Conservation (phyloP, 2,797 vertebrate genomes). For the Pipistrellus kuhlii region DNA sequence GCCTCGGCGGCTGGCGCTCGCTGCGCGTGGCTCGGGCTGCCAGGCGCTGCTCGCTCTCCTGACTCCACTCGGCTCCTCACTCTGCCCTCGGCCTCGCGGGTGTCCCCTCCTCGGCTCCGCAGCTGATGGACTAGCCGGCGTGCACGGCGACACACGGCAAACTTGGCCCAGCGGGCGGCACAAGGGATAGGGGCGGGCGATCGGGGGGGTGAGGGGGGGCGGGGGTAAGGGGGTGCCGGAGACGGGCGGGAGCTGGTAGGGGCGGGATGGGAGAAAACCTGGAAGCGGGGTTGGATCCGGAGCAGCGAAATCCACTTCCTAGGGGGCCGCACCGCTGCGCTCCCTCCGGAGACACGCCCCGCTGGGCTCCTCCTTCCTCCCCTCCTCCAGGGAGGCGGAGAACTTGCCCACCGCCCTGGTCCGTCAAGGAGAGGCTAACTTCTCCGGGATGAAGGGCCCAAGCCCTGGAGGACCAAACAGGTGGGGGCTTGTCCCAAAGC, state of each 20-base stretch:
- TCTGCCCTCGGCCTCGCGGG: slow-evolving; percentile 44
- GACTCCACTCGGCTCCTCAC: slow-evolving; percentile 57
- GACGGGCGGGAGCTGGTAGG: slow-evolving; percentile 82
- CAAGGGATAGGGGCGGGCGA: slow-evolving; percentile 78
- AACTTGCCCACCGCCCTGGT: background rate
- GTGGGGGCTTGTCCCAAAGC: slow-evolving; percentile 23
- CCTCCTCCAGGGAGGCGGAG: slow-evolving; percentile 54
- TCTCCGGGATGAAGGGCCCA: background rate
- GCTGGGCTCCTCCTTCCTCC: slow-evolving; percentile 71
- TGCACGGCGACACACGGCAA: slow-evolving; percentile 78
- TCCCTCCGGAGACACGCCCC: slow-evolving; percentile 68
- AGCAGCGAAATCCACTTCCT: slow-evolving; percentile 74
- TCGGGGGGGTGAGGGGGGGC: background rate
- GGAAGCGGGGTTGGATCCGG: slow-evolving; percentile 84
- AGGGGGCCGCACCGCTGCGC: slow-evolving; percentile 58
- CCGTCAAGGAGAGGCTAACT: background rate
- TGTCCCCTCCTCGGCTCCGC: slow-evolving; percentile 77
- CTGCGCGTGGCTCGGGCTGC: slow-evolving; percentile 46
- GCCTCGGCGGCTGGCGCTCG: slow-evolving; percentile 60
- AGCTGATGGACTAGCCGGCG: slow-evolving; percentile 84
- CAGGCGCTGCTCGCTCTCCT: slow-evolving; percentile 58
- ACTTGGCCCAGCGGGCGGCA: slow-evolving; percentile 84
- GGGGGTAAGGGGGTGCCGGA: slow-evolving; percentile 50
- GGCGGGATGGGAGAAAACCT: slow-evolving; percentile 85
- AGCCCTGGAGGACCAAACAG: background rate